A percentile compares a stretch with the other conserved stretches of the same genome.
Conservation (phyloP, 2,888 invertebrate genomes). For the Agrenia bidenticulata region DNA sequence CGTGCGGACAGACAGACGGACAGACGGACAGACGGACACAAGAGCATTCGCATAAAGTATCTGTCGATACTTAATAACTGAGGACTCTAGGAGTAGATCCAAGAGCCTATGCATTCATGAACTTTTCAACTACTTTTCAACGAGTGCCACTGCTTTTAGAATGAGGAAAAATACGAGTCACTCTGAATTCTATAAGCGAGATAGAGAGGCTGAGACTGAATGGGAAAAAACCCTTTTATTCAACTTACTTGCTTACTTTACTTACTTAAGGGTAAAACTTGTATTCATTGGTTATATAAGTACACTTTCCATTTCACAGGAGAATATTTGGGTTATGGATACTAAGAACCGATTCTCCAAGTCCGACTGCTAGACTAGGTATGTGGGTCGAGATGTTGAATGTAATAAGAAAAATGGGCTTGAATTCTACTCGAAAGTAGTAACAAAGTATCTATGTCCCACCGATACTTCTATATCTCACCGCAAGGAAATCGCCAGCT, state of each 20-base stretch:
- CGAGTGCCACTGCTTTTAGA: no score
- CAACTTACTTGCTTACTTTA: constrained; percentile 7
- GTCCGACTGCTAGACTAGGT: neutral
- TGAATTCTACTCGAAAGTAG: no score
- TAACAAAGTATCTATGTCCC: no score
- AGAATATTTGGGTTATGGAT: constrained; percentile 5
- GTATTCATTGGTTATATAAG: constrained; percentile 10
- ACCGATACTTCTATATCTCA: no score
- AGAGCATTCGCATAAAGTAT: no score
- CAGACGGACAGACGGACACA: no score
- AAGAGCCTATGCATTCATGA: no score
- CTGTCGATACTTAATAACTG: no score
- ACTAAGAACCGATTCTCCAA: neutral
- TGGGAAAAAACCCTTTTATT: neutral
- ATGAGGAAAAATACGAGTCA: constrained; percentile 1
- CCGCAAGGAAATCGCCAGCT: no score
- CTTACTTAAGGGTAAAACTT: neutral
- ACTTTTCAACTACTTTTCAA: neutral
- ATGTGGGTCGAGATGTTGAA: neutral
- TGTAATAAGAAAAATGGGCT: no score
- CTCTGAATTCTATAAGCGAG: neutral
- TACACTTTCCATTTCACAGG: neutral
- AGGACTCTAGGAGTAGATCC: no score
- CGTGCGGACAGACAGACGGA: no score
- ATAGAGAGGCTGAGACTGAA: neutral